Base-by-base conservation (phyloP, 2,113 vertebrate genomes). In the Psittacula cyanocephala region DNA sequence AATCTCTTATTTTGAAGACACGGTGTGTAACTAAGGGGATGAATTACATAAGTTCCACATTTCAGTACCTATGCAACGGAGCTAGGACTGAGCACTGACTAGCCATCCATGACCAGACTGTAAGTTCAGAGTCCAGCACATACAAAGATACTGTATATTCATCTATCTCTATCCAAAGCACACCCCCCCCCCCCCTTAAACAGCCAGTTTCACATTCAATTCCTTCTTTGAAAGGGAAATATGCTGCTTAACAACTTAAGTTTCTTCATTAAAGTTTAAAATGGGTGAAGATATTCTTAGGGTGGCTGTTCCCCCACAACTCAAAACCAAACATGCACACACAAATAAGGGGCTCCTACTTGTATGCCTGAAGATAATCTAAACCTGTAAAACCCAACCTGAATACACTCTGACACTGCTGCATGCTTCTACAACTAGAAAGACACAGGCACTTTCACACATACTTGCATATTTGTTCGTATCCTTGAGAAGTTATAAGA, bases 391-490 rank as follows among this genome's bases (percentile, higher is more conserved):
- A 87, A 18, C 28, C 55, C 23, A 77, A 35, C 7, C 6, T 69
- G 24, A 39, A 72, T 18, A n/a, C 9, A 31, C 0, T 2, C 41
- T 41, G 28, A 10, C 31, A 74, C 11, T 59, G 39, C 11, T 81
- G 35, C 12, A 25, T 9, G 18, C 70, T 55, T 71, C 31, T 70
- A 63, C 28, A 74, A 55, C 11, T 39, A 67, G 11, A 41, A 17
- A 64, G 28, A 46, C 35, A 76, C 4, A 7, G 10, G 13, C 9
- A n/a, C 19, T 92, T 59, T 46, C 59, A 65, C 9, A 98, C 99
- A 98, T 97, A 99, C 99, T 99, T 99, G 99, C 99, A 99, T 97
- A 99, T 99, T 95, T 99, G 99, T 93, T 99, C 99, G 29, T 99
- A 99, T 81, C 99, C 99, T 96, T 99, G 99, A 18, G 99, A 99